phyloP scores from a whole-genome alignment of 64 coral and sea anemone genomes.

The Montipora sp. region DNA sequence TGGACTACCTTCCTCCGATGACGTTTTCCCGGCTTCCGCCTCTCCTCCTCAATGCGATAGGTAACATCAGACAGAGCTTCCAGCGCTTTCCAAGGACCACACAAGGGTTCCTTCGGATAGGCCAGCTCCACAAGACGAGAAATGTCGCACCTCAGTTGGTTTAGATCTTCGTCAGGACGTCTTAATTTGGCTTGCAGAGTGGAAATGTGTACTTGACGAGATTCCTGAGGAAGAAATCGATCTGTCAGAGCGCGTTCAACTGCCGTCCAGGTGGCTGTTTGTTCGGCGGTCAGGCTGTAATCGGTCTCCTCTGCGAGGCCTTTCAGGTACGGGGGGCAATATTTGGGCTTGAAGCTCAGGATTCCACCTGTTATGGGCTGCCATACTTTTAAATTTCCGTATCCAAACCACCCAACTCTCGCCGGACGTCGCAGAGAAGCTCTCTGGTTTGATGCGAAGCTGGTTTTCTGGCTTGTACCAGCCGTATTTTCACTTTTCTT shows the following conservation, averaged over 20 bases:
- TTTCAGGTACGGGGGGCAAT: background rate
- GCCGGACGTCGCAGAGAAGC: too few relatives aligned
- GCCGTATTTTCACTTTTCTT: too few relatives aligned
- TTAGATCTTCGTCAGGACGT: background rate
- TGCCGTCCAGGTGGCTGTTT: background rate
- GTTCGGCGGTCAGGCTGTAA: background rate
- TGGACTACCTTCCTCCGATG: constrained; percentile 16
- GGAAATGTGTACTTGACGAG: background rate
- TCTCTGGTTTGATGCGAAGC: too few relatives aligned
- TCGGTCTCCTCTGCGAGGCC: background rate
- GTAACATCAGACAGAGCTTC: background rate
- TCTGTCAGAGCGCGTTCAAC: background rate
- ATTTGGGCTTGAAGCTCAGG: background rate
- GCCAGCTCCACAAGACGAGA: background rate
- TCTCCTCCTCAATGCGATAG: background rate
- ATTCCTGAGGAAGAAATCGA: background rate
- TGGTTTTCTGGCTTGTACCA: too few relatives aligned
- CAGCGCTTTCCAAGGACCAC: background rate
- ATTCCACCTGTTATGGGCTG: background rate
- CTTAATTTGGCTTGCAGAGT: background rate
- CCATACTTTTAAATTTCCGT: background rate
- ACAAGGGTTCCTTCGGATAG: background rate
- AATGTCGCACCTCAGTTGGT: background rate
- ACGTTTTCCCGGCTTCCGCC: background rate
- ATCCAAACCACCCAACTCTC: too few relatives aligned